Evolutionary conservation across 2,797 vertebrate genomes (phyloP), one percentile per base, ranked within the genome.

Genomic region (Pseudochaenichthys georgianus): DNA sequence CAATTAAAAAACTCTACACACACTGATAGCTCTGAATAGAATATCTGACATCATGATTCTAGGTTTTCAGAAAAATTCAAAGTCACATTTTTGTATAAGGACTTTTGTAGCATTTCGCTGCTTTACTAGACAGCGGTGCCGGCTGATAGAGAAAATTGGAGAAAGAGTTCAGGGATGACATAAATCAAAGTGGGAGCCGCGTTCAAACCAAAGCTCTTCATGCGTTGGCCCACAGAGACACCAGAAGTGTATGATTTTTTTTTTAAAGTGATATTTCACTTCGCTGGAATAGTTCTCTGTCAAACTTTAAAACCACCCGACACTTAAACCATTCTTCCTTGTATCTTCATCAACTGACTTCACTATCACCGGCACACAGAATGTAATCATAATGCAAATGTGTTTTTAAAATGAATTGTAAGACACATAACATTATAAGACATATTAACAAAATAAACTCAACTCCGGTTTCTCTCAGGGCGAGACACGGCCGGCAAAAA

Each of bases 1-100:
- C 85, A 88, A 84, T 91, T 91, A 85, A 79, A 90, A 83, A 70
- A 51, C 70, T 70, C 64, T 58, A 77, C 50, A 71, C 54, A 64
- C 62, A 67, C 78, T 15, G 75, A 78, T 76, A 19, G 57, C 57
- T 64, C 57, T 0, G 23, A 80, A 73, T 5, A 57, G 52, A 67
- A 66, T 48, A 69, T 76, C 61, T 80, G 72, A 88, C 77, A 80
- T 64, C 38, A 9, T 48, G 67, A 81, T 77, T 79, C 64, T 41
- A 60, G 62, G 57, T 70, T 85, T 85, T 73, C 72, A 84, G 46
- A 59, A 47, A 75, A 63, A 65, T 11, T 71, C 51, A 42, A 48
- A 68, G 82, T 77, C 70, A 64, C 15, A 34, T 67, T 60, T 74
- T 53, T 66, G 71, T 79, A 53, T 53, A 11, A 23, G 51, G n/a